Conservation (phyloP, 1,140 invertebrate species). For the Zaprionus vittiger region DNA sequence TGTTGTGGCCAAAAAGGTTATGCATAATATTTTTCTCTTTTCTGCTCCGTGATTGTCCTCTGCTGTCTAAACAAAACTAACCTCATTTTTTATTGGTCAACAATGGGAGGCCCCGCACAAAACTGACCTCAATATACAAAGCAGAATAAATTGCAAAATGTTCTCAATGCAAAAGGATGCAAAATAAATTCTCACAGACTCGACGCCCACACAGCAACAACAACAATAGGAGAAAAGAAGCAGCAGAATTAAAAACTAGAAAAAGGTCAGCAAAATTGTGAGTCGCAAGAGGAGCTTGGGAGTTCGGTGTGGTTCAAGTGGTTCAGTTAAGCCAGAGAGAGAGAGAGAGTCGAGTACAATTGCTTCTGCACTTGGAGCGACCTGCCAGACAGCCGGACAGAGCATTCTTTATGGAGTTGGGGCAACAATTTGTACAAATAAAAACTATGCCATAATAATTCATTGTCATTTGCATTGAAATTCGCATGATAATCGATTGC, state of each 20-base stretch:
- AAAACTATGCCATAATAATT: conserved; percentile 58
- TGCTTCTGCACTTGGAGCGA: conserved; percentile 21
- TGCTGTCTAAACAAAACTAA: conserved; percentile 77
- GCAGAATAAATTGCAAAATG: conserved; percentile 76
- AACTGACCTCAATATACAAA: conserved; percentile 78
- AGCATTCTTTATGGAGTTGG: conserved; percentile 59
- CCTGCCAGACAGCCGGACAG: conserved; percentile 10
- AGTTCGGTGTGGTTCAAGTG: conserved; percentile 36
- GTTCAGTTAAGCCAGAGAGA: background rate
- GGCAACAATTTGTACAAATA: conserved; percentile 59
- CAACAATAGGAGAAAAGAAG: conserved; percentile 1
- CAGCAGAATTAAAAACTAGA: conserved; percentile 3
- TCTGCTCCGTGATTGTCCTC: conserved; percentile 25
- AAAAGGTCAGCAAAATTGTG: conserved; percentile 49
- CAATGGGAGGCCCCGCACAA: conserved; percentile 48
- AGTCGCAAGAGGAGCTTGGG: conserved; percentile 15
- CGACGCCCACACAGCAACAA: conserved; percentile 59
- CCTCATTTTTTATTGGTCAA: conserved; percentile 74
- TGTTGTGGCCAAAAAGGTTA: conserved; percentile 47
- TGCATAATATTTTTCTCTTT: conserved; percentile 34
- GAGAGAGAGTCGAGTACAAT: conserved; percentile 26
- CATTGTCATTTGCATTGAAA: conserved; percentile 27
- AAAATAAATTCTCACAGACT: conserved; percentile 75
- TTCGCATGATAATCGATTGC: conserved; percentile 34
- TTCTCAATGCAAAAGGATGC: conserved; percentile 73